Evolutionary conservation across 2,113 vertebrate species (phyloP), one percentile per base, ranked within the genome.

Genomic region (Prochilodus magdalenae): DNA sequence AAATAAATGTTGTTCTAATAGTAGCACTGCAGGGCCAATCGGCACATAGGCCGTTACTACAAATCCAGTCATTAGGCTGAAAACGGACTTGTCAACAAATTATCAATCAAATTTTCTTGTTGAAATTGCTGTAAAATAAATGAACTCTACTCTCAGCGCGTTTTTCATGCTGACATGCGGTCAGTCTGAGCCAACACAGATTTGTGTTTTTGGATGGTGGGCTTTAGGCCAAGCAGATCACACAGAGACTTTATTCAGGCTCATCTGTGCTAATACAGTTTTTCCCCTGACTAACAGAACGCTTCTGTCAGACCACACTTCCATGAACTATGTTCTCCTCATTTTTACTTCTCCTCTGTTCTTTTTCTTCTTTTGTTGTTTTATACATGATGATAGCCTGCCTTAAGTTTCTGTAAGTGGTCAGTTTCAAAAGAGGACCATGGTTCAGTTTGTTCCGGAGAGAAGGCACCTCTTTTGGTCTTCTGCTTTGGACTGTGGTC

Each of bases 1-100:
- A 67, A 69, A 75, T 57, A 75, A 69, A 75, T 29, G 72, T 30
- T 75, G 63, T 55, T 57, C 49, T 67, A 69, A 57, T 20, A 44
- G 62, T 44, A 66, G 60, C 47, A 66, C 70, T 57, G 63, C 22
- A 27, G 47, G 62, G 59, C 57, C 51, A 73, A 80, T 27, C 65
- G 36, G 22, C 1, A 10, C n/a, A 8, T 0, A 16, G 62, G 24
- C 29, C 7, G 14, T 6, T 65, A 7, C 65, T 36, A 33, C 15
- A 26, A 36, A 33, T 36, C 30, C 29, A 22, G 30, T 36, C 12
- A 20, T 66, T 40, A 55, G 20, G 71, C 29, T 33, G 33, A 29
- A 36, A 67, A 36, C 33, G 14, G 0, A 30, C 27, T 67, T 36
- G 33, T 18, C 16, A 22, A 51, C 51, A 18, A 81, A 57, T 33